phyloP scores from a whole-genome alignment of 1,140 invertebrate species.

The Amphibalanus amphitrite region DNA sequence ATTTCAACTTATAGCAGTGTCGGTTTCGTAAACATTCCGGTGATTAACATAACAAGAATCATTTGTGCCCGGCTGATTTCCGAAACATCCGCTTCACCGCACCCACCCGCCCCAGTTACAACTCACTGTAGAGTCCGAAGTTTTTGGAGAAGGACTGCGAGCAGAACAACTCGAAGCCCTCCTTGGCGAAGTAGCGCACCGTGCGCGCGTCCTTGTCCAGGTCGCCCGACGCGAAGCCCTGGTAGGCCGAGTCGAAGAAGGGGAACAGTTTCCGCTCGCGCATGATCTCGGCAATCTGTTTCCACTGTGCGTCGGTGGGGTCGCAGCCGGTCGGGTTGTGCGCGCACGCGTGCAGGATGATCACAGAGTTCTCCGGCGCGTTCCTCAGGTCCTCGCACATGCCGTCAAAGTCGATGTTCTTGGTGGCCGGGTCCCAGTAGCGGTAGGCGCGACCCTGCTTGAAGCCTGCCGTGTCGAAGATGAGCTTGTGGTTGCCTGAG shows the following conservation, averaged over 20 bases:
- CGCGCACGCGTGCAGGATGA: constrained; percentile 89
- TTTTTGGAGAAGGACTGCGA: constrained; percentile 98
- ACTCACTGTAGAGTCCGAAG: constrained; percentile 77
- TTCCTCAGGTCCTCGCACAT: constrained; percentile 57
- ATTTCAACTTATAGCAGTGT: no score
- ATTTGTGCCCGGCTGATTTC: no score
- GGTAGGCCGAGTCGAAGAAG: constrained; percentile 93
- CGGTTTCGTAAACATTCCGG: no score
- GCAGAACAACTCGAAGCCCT: constrained; percentile 76
- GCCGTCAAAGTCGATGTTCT: constrained; percentile 65
- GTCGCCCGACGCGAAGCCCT: constrained; percentile 93
- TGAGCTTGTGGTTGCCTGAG: constrained; percentile 72
- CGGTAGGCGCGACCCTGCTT: constrained; percentile 60
- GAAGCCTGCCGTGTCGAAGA: constrained; percentile 79
- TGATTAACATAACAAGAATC: no score
- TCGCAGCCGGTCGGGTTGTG: constrained; percentile 96
- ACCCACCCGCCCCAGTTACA: no score
- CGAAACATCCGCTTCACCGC: no score
- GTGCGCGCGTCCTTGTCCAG: constrained; percentile 79
- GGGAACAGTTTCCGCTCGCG: constrained; percentile 64
- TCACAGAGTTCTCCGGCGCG: constrained; percentile 70
- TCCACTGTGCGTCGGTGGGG: constrained; percentile 70
- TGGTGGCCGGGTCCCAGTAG: constrained; percentile 73
- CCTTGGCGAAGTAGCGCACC: constrained; percentile 62
- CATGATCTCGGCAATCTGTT: constrained; percentile 57